Evolutionary conservation across 2,888 invertebrate genomes (phyloP).

Genomic region (Antitype chi): DNA sequence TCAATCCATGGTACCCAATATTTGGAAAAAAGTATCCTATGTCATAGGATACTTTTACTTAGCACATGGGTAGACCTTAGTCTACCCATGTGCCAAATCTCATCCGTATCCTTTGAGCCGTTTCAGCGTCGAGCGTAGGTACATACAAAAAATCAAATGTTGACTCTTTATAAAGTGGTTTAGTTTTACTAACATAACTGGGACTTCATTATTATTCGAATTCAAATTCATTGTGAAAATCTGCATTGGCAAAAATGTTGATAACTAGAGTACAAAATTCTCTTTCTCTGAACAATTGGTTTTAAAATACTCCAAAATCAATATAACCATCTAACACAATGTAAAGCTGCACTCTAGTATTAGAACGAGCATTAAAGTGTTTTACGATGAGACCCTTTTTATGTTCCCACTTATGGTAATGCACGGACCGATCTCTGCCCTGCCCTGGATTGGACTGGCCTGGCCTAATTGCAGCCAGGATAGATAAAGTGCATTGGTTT

Average conservation of each 20-base stretch:
- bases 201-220: background rate
- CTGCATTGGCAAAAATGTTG: background rate
- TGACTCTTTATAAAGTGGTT: too few relatives aligned
- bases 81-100: too few relatives aligned
- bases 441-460: conserved; percentile 37
- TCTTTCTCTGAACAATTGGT: background rate
- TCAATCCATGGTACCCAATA: too few relatives aligned
- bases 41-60: too few relatives aligned
- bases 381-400: conserved; percentile 76
- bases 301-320: conserved; percentile 34
- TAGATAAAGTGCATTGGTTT: conserved; percentile 75
- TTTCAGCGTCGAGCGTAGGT: too few relatives aligned
- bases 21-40: too few relatives aligned
- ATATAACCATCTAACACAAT: conserved; percentile 50
- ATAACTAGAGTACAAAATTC: background rate
- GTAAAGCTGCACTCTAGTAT: conserved; percentile 53
- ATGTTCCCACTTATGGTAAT: conserved; percentile 81
- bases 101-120: too few relatives aligned
- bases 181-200: background rate
- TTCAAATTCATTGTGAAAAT: background rate
- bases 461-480: conserved; percentile 71
- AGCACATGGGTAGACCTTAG: too few relatives aligned
- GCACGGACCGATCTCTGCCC: conserved; percentile 53
- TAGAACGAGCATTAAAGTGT: conserved; percentile 60
- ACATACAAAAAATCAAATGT: background rate